Conservation (phyloP, 2,888 invertebrate genomes). For the Aspidiotus destructor region DNA sequence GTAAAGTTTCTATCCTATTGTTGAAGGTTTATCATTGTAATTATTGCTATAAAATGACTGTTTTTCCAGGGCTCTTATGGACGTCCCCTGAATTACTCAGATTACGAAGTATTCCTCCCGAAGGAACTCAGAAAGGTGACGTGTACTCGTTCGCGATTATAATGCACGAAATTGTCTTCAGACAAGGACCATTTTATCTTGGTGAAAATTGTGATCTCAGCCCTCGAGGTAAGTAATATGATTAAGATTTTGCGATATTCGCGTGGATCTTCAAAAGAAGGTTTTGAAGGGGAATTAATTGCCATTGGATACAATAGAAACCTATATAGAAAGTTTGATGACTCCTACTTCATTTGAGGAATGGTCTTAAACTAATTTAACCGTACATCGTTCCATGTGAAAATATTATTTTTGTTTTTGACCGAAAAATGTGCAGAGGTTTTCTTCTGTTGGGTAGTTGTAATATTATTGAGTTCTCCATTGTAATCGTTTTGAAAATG, state of each 20-base stretch:
- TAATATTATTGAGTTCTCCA: too few species aligned
- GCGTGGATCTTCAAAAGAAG: not conserved
- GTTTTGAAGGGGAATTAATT: not conserved
- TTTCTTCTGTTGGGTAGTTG: too few species aligned
- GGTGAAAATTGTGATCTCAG: constrained; percentile 54
- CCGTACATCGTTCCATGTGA: too few species aligned
- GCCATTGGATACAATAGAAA: not conserved
- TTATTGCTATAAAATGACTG: too few species aligned
- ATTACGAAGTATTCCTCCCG: constrained; percentile 50
- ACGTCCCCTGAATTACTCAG: constrained; percentile 82
- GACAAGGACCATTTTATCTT: constrained; percentile 80
- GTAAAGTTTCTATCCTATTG: too few species aligned
- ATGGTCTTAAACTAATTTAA: too few species aligned
- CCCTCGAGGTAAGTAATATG: constrained; percentile 55
- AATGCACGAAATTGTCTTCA: constrained; percentile 80
- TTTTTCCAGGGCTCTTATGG: constrained; percentile 69
- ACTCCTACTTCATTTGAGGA: too few species aligned
- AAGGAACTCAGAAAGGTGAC: constrained; percentile 82
- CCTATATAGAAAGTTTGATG: too few species aligned
- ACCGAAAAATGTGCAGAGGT: too few species aligned
- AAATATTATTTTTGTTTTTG: too few species aligned
- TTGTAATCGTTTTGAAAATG: too few species aligned
- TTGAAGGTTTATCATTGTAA: too few species aligned
- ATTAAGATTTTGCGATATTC: not conserved
- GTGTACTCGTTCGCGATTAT: constrained; percentile 93